Base-by-base conservation (phyloP, 2,797 vertebrate genomes). In the Hypotaenidia okinawae region DNA sequence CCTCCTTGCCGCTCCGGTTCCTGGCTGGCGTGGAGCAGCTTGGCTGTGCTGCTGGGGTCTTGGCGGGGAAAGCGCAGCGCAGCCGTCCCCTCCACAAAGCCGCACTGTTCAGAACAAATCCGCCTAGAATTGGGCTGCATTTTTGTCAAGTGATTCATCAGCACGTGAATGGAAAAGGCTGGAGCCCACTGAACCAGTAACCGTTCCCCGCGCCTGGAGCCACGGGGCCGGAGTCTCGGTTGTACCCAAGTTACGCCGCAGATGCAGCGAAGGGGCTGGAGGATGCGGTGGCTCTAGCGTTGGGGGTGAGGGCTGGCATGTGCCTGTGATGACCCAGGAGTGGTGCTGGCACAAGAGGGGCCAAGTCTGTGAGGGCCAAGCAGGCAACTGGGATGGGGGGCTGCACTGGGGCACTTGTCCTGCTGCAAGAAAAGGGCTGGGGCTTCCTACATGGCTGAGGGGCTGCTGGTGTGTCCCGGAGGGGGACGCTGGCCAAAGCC, bases 111-210 rank as follows among this genome's bases (percentile, higher is more conserved):
- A 95, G 96, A 89, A 97, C 94, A 96, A 97, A 96, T 95, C 97
- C 97, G 97, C 97, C 97, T 91, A 86, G 96, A 96, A 95, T 95
- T 68, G 86, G 95, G 96, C 93, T 94, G 96, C 97, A 98, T 98
- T 97, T 98, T 98, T 98, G 97, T 97, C 96, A 96, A 97, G 90
- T 98, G 98, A 98, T 97, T 98, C 98, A 98, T 97, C 97, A 95
- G 98, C 98, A 98, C 97, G 97, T 98, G 98, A 98, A 92, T 93
- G 98, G 97, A 97, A 96, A 96, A 97, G 97, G 96, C 96, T 52
- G 82, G 82, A 95, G 96, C 97, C 96, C 95, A 95, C 94, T 94
- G 89, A 90, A 94, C 55, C 95, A 94, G 92, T 43, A 90, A 88
- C 93, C 77, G 2, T 78, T 91, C 90, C 82, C 94, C 19, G 0